These are phyloP conservation scores for Empidonax alnorum DNA, from an alignment of 2,113 vertebrate genomes.

Conservation along the genomic window DNA sequence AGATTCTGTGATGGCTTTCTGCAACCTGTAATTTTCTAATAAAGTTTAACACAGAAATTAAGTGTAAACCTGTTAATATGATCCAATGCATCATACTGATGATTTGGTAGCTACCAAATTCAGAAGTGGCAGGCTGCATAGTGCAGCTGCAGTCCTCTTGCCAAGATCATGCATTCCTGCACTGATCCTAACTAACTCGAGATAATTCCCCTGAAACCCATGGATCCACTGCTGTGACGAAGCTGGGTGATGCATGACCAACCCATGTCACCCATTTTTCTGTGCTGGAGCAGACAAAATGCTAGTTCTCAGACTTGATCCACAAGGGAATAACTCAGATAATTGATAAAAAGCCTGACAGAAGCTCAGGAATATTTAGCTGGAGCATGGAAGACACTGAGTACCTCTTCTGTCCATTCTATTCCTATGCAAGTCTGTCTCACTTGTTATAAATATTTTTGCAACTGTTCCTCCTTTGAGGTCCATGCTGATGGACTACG, in stretches of 20 bases:
- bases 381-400: rapidly evolving
- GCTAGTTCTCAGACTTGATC: neutral
- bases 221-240: neutral
- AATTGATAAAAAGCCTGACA: neutral
- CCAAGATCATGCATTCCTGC: neutral
- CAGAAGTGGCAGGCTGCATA: neutral
- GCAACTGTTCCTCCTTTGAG: neutral
- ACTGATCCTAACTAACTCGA: rapidly evolving
- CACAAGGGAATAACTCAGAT: rapidly evolving
- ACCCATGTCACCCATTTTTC: neutral
- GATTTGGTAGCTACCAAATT: neutral
- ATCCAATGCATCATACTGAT: neutral
- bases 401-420: neutral
- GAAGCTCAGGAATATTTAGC: neutral
- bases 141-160: neutral
- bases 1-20: neutral
- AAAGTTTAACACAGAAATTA: neutral
- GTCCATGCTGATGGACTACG: neutral
- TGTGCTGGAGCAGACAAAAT: neutral
- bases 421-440: neutral
- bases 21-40: neutral
- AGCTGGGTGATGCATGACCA: neutral
- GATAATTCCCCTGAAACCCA: neutral
- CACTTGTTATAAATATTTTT: neutral
- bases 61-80: neutral